Evolutionary conservation across 2,113 vertebrate genomes (phyloP), one percentile per base, ranked within the genome.

Genomic region (Paralichthys olivaceus): DNA sequence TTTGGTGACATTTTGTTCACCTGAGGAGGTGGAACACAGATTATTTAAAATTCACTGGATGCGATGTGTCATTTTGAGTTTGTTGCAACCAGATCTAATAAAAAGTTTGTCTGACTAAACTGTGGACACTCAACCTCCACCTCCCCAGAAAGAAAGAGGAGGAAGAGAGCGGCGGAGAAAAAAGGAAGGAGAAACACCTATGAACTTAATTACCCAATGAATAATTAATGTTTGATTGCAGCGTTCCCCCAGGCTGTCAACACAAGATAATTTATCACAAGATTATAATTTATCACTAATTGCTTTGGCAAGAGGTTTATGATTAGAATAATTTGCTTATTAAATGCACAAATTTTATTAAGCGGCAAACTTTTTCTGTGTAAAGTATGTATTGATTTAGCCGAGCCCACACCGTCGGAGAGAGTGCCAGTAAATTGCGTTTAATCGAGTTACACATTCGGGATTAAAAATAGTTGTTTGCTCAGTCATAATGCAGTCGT

Each of bases 151-250:
- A 28, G 55, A 4, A 4, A 57, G 8, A 62, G 13, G 45, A 37
- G 47, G 11, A 34, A 72, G 43, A 19, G 69, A 73, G 77, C 3
- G 2, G n/a, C 28, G 67, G 56, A 22, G 68, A 66, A 64, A 63
- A 53, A 40, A 28, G 12, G 53, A 75, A 26, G 72, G 72, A 65
- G 64, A 84, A 81, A 89, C 93, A 93, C 94, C 93, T 94, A 88
- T 94, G 91, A 94, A 94, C 92, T 94, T 94, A 94, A 95, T 95
- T 95, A 94, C 92, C 86, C 87, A 85, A 90, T 94, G 93, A 95
- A 94, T 95, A 95, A 95, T 94, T 93, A 93, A 94, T 93, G 93
- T 94, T 93, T 93, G 93, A 95, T 94, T 94, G 93, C 92, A 77
- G 84, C 77, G 64, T 89, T 93, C 90, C 93, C 92, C 88, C 80